A percentile compares a stretch with the other conserved stretches of the same genome.
Conservation (phyloP, 2,113 vertebrate species). For the Sula dactylatra region DNA sequence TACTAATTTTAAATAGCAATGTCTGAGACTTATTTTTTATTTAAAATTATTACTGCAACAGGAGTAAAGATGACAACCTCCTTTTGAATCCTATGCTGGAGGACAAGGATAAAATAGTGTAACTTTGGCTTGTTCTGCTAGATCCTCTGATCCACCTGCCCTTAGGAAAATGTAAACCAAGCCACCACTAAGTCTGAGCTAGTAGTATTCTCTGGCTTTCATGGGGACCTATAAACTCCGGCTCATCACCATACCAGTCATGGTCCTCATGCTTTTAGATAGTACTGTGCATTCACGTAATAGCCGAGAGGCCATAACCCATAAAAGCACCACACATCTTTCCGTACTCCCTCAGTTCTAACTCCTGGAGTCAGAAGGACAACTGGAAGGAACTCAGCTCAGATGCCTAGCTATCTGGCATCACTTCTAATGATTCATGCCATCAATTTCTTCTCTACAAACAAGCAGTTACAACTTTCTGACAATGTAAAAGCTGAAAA, state of each 20-base stretch:
- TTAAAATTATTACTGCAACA: background rate
- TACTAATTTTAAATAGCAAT: background rate
- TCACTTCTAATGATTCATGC: background rate
- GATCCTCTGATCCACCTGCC: background rate
- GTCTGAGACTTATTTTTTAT: background rate
- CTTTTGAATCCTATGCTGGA: background rate
- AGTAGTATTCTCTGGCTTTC: background rate
- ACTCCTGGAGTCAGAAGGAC: background rate
- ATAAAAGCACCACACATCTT: background rate
- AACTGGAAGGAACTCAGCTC: background rate
- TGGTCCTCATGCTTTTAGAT: background rate
- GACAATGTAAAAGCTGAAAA: background rate
- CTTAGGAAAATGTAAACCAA: background rate
- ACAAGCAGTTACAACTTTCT: background rate
- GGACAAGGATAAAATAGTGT: background rate
- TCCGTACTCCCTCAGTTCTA: background rate
- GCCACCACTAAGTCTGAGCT: background rate
- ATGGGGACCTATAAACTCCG: background rate
- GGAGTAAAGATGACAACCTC: background rate
- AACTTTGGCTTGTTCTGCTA: background rate
- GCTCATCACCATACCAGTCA: background rate
- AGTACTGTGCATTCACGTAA: background rate
- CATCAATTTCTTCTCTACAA: background rate
- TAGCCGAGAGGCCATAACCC: accelerated
- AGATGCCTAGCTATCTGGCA: background rate